Percentiles rank a stretch among this genome's conserved stretches.
These are phyloP conservation scores for Ranitomeya variabilis DNA, from an alignment of 2,113 vertebrate species.

Conservation along the genomic window DNA sequence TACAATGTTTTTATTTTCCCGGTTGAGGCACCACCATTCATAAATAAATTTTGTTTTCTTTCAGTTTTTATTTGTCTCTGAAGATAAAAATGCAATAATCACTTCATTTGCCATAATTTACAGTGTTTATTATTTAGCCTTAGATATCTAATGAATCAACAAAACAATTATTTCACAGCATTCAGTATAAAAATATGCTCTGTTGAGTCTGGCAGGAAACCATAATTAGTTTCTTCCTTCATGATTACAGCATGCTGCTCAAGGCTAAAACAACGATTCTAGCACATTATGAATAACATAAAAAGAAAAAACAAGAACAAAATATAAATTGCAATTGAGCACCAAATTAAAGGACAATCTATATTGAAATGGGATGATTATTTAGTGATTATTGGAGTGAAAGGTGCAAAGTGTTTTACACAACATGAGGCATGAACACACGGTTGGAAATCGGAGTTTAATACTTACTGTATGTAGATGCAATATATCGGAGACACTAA, in stretches of 20 bases:
- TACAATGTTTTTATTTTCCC: neutral
- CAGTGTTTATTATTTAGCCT: neutral
- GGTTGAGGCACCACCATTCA: no score
- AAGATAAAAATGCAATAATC: neutral
- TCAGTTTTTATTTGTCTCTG: neutral
- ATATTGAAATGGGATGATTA: neutral
- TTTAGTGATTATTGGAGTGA: neutral
- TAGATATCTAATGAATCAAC: neutral
- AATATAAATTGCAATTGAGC: slow-evolving; percentile 3
- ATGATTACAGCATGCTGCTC: slow-evolving; percentile 20
- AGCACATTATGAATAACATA: neutral
- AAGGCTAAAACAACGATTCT: neutral
- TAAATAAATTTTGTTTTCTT: neutral
- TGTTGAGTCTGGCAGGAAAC: neutral
- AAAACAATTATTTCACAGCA: neutral
- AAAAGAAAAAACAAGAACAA: neutral
- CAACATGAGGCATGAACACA: neutral
- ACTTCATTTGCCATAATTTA: neutral
- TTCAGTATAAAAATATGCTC: neutral
- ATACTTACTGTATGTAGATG: neutral
- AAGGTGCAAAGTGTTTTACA: neutral
- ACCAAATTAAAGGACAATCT: neutral
- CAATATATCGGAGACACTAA: neutral
- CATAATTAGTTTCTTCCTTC: slow-evolving; percentile 4
- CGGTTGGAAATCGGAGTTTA: neutral